A percentile compares a stretch with the other conserved stretches of the same genome.
These are phyloP conservation scores for Meteorus sp. DNA, from an alignment of 1,140 invertebrate genomes.

Conservation along the genomic window DNA sequence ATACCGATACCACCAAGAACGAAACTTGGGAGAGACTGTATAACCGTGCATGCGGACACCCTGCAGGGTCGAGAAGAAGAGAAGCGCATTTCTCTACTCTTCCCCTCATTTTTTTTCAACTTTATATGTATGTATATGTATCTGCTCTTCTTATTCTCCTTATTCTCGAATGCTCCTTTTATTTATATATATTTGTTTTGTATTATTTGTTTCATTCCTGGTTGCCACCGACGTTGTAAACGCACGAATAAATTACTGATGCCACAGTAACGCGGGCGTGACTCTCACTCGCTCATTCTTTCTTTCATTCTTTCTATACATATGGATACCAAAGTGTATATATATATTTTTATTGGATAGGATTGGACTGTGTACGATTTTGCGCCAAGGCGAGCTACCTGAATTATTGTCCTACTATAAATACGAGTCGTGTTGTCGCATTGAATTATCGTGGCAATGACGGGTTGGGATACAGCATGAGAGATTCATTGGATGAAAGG, in stretches of 20 bases:
- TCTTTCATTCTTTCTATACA: background rate
- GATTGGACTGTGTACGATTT: constrained; percentile 15
- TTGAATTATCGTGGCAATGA: constrained; percentile 19
- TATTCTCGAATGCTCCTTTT: too few relatives aligned
- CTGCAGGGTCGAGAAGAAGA: background rate
- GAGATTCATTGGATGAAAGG: constrained; percentile 21
- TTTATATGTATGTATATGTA: too few relatives aligned
- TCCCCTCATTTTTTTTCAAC: too few relatives aligned
- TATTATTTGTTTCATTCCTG: background rate
- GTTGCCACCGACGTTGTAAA: constrained; percentile 7
- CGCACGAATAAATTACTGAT: constrained; percentile 16
- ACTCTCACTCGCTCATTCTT: background rate
- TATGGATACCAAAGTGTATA: background rate
- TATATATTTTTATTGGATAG: constrained; percentile 4
- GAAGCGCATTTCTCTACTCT: background rate
- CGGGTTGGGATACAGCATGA: background rate
- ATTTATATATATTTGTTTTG: too few relatives aligned
- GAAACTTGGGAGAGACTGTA: background rate
- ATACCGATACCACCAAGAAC: constrained; percentile 15
- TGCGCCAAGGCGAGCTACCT: constrained; percentile 23
- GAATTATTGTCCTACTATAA: constrained; percentile 23
- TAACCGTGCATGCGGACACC: background rate
- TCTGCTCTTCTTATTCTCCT: background rate
- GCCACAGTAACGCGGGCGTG: background rate
- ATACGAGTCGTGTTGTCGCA: constrained; percentile 2